Conservation (phyloP, 2,797 vertebrate genomes). For the Sitta carolinensis region DNA sequence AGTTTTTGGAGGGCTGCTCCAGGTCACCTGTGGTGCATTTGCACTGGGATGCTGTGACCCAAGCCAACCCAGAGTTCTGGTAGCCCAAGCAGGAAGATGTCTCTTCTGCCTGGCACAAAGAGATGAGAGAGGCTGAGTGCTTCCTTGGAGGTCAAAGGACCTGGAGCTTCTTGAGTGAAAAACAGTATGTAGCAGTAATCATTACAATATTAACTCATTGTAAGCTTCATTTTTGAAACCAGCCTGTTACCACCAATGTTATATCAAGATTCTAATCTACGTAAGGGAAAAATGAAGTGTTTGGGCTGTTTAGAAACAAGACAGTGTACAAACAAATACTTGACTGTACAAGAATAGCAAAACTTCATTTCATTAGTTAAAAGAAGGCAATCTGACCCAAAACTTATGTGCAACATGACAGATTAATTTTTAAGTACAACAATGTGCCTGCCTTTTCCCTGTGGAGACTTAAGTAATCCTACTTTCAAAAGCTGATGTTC, state of each 20-base stretch:
- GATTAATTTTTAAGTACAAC: background rate
- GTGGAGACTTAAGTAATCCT: background rate
- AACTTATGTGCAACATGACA: background rate
- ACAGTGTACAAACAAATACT: background rate
- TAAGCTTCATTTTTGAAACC: background rate
- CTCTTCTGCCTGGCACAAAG: background rate
- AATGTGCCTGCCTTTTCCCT: background rate
- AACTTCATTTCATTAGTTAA: background rate
- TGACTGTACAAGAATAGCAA: background rate
- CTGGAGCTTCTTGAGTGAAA: background rate
- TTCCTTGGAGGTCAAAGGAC: background rate
- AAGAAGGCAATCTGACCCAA: background rate
- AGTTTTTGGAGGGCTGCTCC: background rate
- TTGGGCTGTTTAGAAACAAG: background rate
- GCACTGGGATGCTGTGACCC: background rate
- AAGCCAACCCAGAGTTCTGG: background rate
- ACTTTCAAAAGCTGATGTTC: background rate
- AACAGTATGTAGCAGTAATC: background rate
- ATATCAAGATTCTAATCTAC: background rate
- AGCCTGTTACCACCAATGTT: background rate
- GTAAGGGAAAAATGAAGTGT: accelerated
- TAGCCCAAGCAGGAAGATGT: background rate
- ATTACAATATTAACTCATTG: background rate
- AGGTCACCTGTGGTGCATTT: background rate
- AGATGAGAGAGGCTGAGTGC: background rate